Conservation (phyloP, 2,797 vertebrate genomes). For the Molothrus ater region DNA sequence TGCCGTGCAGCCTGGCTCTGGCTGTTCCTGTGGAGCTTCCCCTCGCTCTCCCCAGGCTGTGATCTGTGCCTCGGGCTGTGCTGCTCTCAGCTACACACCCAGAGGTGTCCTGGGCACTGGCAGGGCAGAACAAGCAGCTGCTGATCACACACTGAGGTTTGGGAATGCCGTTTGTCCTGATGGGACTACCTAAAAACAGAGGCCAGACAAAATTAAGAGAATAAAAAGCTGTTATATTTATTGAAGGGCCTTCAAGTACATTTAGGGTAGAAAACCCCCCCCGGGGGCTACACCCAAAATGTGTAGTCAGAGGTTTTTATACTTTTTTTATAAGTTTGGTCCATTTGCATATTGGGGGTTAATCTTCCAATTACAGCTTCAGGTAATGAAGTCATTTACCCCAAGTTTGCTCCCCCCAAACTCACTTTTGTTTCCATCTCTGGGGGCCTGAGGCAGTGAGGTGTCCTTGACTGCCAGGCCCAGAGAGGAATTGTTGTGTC, state of each 20-base stretch:
- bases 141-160: neutral
- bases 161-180: neutral
- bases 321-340: neutral
- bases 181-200: neutral
- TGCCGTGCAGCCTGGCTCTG: neutral
- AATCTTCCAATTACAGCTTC: neutral
- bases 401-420: neutral
- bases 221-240: neutral
- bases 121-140: neutral
- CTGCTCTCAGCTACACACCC: neutral
- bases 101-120: neutral
- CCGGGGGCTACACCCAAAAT: neutral
- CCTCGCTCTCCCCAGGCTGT: neutral
- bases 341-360: neutral
- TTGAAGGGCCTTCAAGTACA: neutral
- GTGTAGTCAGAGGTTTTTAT: neutral
- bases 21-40: neutral
- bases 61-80: neutral
- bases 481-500: neutral
- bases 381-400: neutral
- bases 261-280: rapidly evolving
- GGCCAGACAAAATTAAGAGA: neutral
- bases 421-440: neutral
- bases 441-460: neutral
- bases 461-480: neutral